Evolutionary conservation across 2,113 vertebrate genomes (phyloP), one percentile per base, ranked within the genome.

Genomic region (Ictalurus punctatus): DNA sequence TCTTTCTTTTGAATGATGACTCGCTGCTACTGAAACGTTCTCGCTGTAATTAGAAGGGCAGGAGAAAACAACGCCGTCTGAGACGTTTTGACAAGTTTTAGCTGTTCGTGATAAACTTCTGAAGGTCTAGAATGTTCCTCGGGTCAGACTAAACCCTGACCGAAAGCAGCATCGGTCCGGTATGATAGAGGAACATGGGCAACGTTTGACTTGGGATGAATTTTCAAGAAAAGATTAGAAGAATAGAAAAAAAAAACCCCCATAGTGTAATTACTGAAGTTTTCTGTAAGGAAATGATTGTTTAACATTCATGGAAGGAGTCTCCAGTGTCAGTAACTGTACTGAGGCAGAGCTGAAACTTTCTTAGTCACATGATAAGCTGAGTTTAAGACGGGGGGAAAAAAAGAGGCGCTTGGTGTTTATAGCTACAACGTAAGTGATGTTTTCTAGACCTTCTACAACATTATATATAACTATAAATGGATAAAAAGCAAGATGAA

Each of bases 1-100:
- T 83, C 58, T 63, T 63, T 44, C 81, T 83, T 63, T 83, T 83
- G 81, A 83, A 63, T 63, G 58, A 83, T 83, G 58, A 63, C 37
- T 82, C 19, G 30, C 52, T 12, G 56, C 30, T 44, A 27, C 58
- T 14, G 34, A 63, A 44, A 63, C 58, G 5, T 44, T 61, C 81
- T 25, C 8, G 6, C 19, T 27, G 81, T 83, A 83, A 83, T 83
- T 83, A 83, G 5, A 40, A 63, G 81, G 81, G 81, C 58, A 63
- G 81, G 81, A 44, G 56, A 40, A 61, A 37, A 58, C 21, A 16
- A 10, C 1, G 54, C 54, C 1, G 54, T 17, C 16, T 3, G 7
- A 30, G 56, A 59, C 13, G 56, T 58, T 82, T 25, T 8, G 19
- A 61, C 17, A 23, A 23, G 19, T 61, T 34, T 23, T 1, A 21